Evolutionary conservation across 2,113 vertebrate genomes (phyloP), one percentile per base, ranked within the genome.

Genomic region (Equus przewalskii): DNA sequence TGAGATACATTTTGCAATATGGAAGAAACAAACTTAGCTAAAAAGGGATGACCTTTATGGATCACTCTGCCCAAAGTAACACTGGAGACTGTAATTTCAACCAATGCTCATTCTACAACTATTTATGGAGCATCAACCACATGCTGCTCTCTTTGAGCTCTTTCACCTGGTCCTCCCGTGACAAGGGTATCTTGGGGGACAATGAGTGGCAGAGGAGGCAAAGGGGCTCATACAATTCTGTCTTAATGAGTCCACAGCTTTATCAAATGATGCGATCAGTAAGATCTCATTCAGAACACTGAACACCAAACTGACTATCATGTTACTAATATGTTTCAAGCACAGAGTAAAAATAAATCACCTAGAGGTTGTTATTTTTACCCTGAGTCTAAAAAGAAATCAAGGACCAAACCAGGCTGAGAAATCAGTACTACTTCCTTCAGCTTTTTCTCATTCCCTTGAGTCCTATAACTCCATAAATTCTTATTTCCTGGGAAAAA

Each of bases 21-120:
- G n/a, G 56, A 78, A 96, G 62, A 90, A 85, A 15, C 49, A 96
- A 79, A 80, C 65, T 89, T 83, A 93, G 78, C 44, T 93, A 46
- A 51, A 75, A 88, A 86, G 12, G 26, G 33, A 46, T 73, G 62
- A 30, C n/a, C 36, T 78, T 88, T 75, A 92, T 78, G 49, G 80
- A 15, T 90, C 70, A 94, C 26, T 18, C 44, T 76, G 54, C 70
- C 85, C 81, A 92, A 44, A 30, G 13, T n/a, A 83, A n/a, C 80
- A 93, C 86, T 84, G 60, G n/a, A 89, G 60, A 18, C 84, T 91
- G 10, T 79, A 62, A 82, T 79, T 94, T 87, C 64, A 83, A 79
- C 12, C 10, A 67, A 4, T n/a, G 28, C 36, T 51, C 33, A 44
- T 72, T 94, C 46, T 14, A 72, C 21, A 72, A 28, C 8, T 36